phyloP scores from a whole-genome alignment of 64 coral and sea anemone genomes.

The Porites lutea region DNA sequence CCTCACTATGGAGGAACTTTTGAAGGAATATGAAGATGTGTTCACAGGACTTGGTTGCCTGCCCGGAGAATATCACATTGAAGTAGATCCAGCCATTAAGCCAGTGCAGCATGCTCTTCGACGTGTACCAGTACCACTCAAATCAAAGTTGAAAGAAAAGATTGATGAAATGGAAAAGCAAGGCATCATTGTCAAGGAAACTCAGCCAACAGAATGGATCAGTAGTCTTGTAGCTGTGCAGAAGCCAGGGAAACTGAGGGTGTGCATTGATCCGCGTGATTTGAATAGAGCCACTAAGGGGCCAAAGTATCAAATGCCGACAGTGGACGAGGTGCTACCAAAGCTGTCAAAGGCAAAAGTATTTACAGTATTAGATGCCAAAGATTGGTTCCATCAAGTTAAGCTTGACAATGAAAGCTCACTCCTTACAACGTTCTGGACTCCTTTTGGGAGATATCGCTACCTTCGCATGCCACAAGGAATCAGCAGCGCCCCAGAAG shows the following conservation, averaged over 20 bases:
- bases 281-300: background rate
- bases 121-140: too few species aligned
- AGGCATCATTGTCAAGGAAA: background rate
- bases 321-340: conserved; percentile 11
- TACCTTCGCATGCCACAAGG: too few species aligned
- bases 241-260: background rate
- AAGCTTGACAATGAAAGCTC: background rate
- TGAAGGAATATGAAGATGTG: too few species aligned
- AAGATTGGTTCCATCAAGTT: conserved; percentile 22
- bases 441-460: too few species aligned
- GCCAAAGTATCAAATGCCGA: background rate
- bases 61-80: background rate
- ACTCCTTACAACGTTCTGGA: too few species aligned
- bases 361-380: too few species aligned
- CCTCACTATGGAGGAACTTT: background rate
- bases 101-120: too few species aligned
- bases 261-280: too few species aligned
- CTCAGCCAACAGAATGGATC: background rate
- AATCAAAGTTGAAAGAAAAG: too few species aligned
- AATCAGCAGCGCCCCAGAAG: too few species aligned
- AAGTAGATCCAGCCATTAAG: too few species aligned
- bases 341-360: conserved; percentile 11
- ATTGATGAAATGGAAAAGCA: too few species aligned
- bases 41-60: background rate
- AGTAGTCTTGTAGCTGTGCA: background rate